Percentiles rank a stretch among this genome's conserved stretches.
These are phyloP conservation scores for Tympanuchus pallidicinctus DNA, from an alignment of 2,113 vertebrate genomes.

Conservation along the genomic window DNA sequence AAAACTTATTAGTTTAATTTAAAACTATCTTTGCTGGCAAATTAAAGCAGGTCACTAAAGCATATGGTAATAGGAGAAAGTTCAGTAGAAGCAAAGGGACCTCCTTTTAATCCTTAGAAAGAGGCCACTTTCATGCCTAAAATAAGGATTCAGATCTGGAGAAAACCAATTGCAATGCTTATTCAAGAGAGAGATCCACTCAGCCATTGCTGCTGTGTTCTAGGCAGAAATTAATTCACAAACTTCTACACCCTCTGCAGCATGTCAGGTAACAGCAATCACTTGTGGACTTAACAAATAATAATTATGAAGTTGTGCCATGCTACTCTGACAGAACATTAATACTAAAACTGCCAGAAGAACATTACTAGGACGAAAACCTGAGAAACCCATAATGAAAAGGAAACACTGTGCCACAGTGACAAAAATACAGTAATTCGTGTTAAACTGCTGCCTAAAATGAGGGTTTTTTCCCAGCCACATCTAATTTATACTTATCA, in stretches of 20 bases:
- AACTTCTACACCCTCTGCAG: background rate
- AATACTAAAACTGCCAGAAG: conserved; percentile 20
- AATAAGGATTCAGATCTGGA: background rate
- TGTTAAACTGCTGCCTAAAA: conserved; percentile 20
- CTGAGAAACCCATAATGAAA: conserved; percentile 11
- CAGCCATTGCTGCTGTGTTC: background rate
- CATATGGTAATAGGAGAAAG: background rate
- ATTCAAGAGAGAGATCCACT: background rate
- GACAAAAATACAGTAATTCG: background rate
- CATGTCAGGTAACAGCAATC: background rate
- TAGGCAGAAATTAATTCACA: background rate
- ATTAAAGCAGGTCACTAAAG: background rate
- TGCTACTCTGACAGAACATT: conserved; percentile 4
- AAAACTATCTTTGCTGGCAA: background rate
- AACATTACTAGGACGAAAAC: conserved; percentile 27
- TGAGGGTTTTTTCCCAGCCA: background rate
- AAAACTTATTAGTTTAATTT: background rate
- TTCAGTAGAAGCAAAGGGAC: background rate
- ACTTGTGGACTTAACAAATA: background rate
- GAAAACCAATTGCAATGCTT: background rate
- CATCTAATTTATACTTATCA: conserved; percentile 57
- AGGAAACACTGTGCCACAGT: conserved; percentile 5
- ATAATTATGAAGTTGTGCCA: background rate
- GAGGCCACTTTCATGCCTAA: background rate
- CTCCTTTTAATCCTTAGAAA: background rate